phyloP scores from a whole-genome alignment of 2,113 vertebrate species.

The Tyto alba region DNA sequence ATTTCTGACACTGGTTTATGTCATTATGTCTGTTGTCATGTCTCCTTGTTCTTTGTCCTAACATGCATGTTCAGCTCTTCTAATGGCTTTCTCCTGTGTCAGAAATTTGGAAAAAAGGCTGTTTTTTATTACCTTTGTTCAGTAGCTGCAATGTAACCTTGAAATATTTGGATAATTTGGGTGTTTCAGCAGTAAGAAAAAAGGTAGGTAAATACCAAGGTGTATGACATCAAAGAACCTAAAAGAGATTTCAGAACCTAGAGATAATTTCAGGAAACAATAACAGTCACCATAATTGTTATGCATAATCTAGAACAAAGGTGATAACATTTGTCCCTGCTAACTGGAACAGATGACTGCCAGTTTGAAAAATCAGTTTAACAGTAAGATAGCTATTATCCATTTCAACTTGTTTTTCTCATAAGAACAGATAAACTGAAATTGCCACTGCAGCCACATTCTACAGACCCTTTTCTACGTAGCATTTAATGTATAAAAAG shows the following conservation, averaged over 20 bases:
- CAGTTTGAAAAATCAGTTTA: neutral
- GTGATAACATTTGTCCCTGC: neutral
- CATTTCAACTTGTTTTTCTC: neutral
- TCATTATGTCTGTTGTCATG: neutral
- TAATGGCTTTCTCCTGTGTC: neutral
- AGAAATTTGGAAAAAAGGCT: neutral
- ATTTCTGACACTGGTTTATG: neutral
- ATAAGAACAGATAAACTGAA: neutral
- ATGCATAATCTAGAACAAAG: neutral
- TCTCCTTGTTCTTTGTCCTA: neutral
- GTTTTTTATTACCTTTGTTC: neutral
- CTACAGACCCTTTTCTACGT: neutral
- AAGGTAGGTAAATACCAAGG: neutral
- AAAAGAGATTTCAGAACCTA: neutral
- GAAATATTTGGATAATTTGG: neutral
- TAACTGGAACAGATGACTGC: neutral
- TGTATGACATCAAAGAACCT: neutral
- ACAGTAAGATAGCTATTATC: neutral
- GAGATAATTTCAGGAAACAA: neutral
- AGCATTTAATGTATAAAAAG: neutral
- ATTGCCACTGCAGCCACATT: neutral
- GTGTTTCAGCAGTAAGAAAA: neutral
- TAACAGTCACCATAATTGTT: neutral
- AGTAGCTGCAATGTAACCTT: neutral
- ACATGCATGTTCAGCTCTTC: neutral